Conservation (phyloP, 2,888 invertebrate species). For the Seira ritae region DNA sequence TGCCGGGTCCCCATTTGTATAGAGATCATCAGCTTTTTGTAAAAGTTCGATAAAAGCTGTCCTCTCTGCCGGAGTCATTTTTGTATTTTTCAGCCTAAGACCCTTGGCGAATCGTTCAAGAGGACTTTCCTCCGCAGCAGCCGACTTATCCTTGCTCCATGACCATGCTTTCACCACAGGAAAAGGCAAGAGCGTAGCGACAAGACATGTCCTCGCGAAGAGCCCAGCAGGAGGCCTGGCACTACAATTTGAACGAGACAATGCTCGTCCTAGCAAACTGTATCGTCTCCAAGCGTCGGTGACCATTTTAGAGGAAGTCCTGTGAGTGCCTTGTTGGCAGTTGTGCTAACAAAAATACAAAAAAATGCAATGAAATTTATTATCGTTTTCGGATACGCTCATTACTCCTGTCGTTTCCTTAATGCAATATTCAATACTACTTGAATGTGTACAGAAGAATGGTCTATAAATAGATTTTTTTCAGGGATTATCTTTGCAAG, state of each 20-base stretch:
- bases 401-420: slow-evolving; percentile 39
- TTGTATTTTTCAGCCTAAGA: slow-evolving; percentile 35
- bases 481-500: too few relatives aligned
- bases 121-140: slow-evolving; percentile 20
- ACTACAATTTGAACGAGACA: slow-evolving; percentile 19
- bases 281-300: slow-evolving; percentile 21
- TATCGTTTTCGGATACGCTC: slow-evolving; percentile 49
- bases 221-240: slow-evolving; percentile 34
- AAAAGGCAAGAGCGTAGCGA: slow-evolving; percentile 53
- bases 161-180: slow-evolving; percentile 66
- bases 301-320: slow-evolving; percentile 21
- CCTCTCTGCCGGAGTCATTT: slow-evolving; percentile 11
- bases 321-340: slow-evolving; percentile 37
- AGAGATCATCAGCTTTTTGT: slow-evolving; percentile 78
- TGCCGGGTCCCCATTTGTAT: slow-evolving; percentile 82
- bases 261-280: slow-evolving; percentile 11
- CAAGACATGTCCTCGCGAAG: slow-evolving; percentile 45
- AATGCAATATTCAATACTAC: slow-evolving; percentile 9
- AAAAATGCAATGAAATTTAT: slow-evolving; percentile 56
- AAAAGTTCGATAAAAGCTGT: slow-evolving; percentile 51
- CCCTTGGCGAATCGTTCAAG: slow-evolving; percentile 36
- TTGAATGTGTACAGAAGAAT: too few relatives aligned
- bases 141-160: slow-evolving; percentile 36
- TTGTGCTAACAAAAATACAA: slow-evolving; percentile 37
- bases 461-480: slow-evolving; percentile 1